phyloP scores from a whole-genome alignment of 1,140 invertebrate genomes.

The Drosophila ficusphila region DNA sequence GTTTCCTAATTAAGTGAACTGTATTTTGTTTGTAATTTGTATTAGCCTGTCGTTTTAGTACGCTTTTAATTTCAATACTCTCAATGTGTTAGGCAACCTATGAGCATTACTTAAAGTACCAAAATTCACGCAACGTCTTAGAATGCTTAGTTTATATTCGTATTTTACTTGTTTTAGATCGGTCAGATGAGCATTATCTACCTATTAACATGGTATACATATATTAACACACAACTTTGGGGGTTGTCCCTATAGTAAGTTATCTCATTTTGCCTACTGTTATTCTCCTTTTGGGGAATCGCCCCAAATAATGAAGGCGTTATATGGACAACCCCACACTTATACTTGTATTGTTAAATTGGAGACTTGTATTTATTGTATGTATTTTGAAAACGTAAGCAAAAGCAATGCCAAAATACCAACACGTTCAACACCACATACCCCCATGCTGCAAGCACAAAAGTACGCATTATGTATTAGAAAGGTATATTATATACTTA shows the following conservation, averaged over 20 bases:
- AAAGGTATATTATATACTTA: constrained; percentile 36
- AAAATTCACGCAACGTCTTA: constrained; percentile 50
- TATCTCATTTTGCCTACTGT: neutral
- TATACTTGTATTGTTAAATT: constrained; percentile 61
- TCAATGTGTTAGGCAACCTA: constrained; percentile 67
- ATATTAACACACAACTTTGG: constrained; percentile 18
- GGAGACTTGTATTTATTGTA: constrained; percentile 70
- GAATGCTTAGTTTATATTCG: constrained; percentile 45
- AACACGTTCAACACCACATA: constrained; percentile 46
- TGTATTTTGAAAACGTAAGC: constrained; percentile 56
- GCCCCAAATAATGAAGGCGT: neutral
- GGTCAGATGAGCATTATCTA: constrained; percentile 42
- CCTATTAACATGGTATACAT: constrained; percentile 35
- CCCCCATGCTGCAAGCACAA: constrained; percentile 73
- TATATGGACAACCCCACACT: constrained; percentile 8
- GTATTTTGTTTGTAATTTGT: constrained; percentile 60
- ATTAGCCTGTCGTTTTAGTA: constrained; percentile 52
- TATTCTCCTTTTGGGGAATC: constrained; percentile 1
- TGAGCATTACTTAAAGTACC: constrained; percentile 77
- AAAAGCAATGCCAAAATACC: constrained; percentile 65
- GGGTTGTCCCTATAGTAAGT: constrained; percentile 8
- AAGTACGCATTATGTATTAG: constrained; percentile 49
- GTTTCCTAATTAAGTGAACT: constrained; percentile 57
- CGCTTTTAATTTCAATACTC: constrained; percentile 64
- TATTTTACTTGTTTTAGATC: constrained; percentile 50